phyloP scores from a whole-genome alignment of 2,797 vertebrate genomes.

The Pseudotriccus pelzelni region DNA sequence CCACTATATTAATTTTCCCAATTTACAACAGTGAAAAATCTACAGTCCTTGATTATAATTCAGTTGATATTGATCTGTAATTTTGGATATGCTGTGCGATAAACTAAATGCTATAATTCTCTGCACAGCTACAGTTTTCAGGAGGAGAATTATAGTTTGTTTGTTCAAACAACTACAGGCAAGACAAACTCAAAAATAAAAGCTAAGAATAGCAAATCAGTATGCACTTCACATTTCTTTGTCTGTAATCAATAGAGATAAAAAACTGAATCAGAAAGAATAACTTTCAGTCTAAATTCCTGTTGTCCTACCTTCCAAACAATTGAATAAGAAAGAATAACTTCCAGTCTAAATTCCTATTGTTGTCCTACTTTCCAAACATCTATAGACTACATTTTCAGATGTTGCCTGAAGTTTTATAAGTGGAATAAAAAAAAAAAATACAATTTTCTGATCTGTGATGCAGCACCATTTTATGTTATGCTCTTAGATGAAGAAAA shows the following conservation, averaged over 20 bases:
- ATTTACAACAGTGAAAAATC: neutral
- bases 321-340: neutral
- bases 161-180: neutral
- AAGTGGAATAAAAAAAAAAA: neutral
- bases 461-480: neutral
- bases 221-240: neutral
- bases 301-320: neutral
- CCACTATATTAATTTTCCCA: neutral
- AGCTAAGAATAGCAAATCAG: neutral
- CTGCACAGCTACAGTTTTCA: neutral
- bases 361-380: neutral
- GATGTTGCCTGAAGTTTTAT: neutral
- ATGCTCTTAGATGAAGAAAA: neutral
- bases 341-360: neutral
- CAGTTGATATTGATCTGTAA: neutral
- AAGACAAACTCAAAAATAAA: constrained; percentile 11
- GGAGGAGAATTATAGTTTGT: neutral
- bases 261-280: neutral
- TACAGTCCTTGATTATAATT: neutral
- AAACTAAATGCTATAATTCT: neutral
- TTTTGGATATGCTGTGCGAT: neutral
- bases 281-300: neutral
- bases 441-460: neutral
- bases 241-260: neutral
- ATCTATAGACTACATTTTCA: neutral